phyloP scores from a whole-genome alignment of 2,113 vertebrate genomes.

The Promerops cafer region DNA sequence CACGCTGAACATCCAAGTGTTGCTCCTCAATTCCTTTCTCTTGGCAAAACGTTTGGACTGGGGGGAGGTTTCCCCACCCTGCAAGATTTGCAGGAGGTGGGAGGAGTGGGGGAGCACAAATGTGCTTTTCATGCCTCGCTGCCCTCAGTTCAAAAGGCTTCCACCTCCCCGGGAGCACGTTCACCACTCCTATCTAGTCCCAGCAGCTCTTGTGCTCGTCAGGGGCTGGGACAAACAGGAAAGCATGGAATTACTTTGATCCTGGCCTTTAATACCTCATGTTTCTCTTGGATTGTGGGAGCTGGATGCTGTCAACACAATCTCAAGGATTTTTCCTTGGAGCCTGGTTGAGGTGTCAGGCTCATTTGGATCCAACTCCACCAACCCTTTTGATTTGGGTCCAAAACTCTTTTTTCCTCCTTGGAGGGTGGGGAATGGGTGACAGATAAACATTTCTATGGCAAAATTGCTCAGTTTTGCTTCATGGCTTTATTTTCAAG shows the following conservation, averaged over 20 bases:
- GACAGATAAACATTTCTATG: neutral
- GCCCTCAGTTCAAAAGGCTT: conserved; percentile 26
- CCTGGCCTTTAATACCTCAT: neutral
- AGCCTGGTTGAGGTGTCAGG: neutral
- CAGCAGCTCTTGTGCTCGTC: neutral
- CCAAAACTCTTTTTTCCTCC: neutral
- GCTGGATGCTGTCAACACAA: neutral
- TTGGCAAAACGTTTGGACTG: neutral
- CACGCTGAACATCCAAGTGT: neutral
- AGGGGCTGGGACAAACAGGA: conserved; percentile 47
- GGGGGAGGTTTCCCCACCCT: neutral
- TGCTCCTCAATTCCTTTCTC: neutral
- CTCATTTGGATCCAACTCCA: neutral
- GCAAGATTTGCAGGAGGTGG: neutral
- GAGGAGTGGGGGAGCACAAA: neutral
- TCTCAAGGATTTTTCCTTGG: neutral
- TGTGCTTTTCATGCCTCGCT: neutral
- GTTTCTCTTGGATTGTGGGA: neutral
- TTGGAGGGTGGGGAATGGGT: neutral
- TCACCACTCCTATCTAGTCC: neutral
- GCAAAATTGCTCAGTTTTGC: neutral
- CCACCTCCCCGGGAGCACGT: neutral
- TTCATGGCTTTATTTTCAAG: neutral
- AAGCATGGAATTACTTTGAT: conserved; percentile 27
- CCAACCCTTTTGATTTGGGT: neutral